These are phyloP conservation scores for Alauda arvensis DNA, from an alignment of 2,797 vertebrate genomes.

Conservation along the genomic window DNA sequence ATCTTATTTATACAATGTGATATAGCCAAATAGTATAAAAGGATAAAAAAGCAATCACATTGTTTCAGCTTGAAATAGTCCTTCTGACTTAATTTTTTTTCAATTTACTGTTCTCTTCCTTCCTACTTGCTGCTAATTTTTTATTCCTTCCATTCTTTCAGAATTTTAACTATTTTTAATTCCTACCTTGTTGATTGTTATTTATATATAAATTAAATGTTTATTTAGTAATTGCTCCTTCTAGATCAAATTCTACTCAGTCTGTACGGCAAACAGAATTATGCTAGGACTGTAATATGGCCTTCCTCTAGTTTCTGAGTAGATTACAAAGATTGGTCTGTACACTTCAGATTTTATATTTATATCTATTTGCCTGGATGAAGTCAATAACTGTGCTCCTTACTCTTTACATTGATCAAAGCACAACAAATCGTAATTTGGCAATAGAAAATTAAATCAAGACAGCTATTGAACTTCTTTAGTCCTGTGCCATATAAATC, in stretches of 20 bases:
- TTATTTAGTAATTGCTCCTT: background rate
- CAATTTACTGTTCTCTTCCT: background rate
- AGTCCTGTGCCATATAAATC: background rate
- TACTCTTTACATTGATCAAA: background rate
- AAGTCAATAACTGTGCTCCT: background rate
- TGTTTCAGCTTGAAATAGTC: background rate
- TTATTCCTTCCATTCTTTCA: background rate
- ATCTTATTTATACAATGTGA: background rate
- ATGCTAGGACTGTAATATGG: background rate
- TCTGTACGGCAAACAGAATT: background rate
- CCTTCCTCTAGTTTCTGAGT: background rate
- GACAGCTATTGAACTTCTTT: background rate
- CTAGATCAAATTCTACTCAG: background rate
- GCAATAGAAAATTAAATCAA: background rate
- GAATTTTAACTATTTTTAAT: background rate
- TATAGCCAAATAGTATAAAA: background rate
- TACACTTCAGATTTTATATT: background rate
- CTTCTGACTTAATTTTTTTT: background rate
- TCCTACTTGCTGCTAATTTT: background rate
- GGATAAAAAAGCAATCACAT: background rate
- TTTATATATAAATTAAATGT: background rate
- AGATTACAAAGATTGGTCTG: background rate
- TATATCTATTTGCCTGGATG: background rate
- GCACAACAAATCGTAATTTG: background rate
- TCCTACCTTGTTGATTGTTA: background rate